Percentiles rank a stretch among this genome's conserved stretches.
Evolutionary conservation across 2,888 invertebrate species (phyloP).

Genomic region (Eilema sororculum): DNA sequence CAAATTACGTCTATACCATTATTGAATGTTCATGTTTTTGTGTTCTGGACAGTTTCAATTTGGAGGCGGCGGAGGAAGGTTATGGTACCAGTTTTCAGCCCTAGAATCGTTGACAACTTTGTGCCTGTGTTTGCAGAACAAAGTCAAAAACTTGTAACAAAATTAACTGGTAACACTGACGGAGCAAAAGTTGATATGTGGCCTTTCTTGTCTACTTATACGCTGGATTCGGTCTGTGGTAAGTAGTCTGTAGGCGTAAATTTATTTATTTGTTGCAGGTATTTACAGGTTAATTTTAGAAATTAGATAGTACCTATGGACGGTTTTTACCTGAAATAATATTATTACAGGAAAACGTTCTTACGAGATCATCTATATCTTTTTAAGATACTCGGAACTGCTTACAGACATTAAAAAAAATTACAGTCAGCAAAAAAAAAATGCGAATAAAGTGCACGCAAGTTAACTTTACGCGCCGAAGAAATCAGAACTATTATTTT

Average conservation of each 20-base stretch:
- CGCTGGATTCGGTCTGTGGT: constrained; percentile 89
- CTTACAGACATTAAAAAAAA: too few species aligned
- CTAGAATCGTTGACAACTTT: constrained; percentile 89
- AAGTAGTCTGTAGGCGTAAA: constrained; percentile 44
- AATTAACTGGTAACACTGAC: constrained; percentile 61
- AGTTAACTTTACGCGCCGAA: too few species aligned
- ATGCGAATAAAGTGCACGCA: too few species aligned
- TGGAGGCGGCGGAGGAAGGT: constrained; percentile 89
- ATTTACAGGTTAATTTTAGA: too few species aligned
- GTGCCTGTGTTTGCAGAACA: constrained; percentile 89
- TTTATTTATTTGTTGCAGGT: not conserved
- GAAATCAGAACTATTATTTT: too few species aligned
- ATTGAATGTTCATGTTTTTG: not conserved
- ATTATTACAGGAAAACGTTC: too few species aligned
- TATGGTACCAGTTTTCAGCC: constrained; percentile 89
- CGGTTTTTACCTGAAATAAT: too few species aligned
- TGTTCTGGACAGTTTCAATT: constrained; percentile 72
- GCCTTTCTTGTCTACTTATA: constrained; percentile 85
- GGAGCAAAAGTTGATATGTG: constrained; percentile 81
- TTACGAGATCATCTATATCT: too few species aligned
- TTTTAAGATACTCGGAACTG: too few species aligned
- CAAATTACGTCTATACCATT: not conserved
- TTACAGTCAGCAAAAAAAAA: too few species aligned
- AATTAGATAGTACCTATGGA: too few species aligned
- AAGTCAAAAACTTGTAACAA: constrained; percentile 78